Evolutionary conservation across 1,140 invertebrate genomes (phyloP).

Genomic region (Drosophila truncata): DNA sequence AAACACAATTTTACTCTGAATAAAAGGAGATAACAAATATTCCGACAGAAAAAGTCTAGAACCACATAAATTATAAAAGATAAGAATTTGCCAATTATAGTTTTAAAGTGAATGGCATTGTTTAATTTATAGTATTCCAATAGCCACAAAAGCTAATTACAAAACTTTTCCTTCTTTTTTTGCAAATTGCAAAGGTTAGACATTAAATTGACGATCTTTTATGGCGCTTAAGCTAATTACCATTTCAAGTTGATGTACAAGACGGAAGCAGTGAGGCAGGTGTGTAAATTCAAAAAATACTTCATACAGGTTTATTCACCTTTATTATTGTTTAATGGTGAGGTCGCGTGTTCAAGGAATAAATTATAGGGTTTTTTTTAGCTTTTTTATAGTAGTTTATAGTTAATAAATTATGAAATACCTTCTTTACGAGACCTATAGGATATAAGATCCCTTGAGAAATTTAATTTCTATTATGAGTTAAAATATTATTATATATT

Average conservation of each 20-base stretch:
- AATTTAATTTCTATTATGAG: background rate
- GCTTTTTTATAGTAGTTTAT: background rate
- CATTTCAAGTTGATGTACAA: slow-evolving; percentile 21
- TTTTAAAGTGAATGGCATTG: slow-evolving; percentile 1
- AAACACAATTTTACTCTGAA: background rate
- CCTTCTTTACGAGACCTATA: background rate
- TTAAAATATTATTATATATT: background rate
- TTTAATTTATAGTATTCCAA: slow-evolving; percentile 7
- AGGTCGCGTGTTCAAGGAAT: slow-evolving; percentile 11
- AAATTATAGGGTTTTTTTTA: background rate
- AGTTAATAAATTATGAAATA: background rate
- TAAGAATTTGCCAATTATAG: background rate
- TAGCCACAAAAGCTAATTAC: slow-evolving; percentile 12
- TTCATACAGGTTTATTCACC: slow-evolving; percentile 18
- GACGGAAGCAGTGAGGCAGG: slow-evolving; percentile 16
- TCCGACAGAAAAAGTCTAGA: background rate
- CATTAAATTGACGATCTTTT: slow-evolving; percentile 28
- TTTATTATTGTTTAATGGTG: background rate
- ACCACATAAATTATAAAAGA: background rate
- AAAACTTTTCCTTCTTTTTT: slow-evolving; percentile 23
- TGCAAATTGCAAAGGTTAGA: slow-evolving; percentile 32
- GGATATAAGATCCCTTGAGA: background rate
- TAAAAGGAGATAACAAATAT: background rate
- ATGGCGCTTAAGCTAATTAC: slow-evolving; percentile 35
- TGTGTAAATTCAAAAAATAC: slow-evolving; percentile 13